phyloP scores from a whole-genome alignment of 2,888 invertebrate species.

The Drosophila emarginata region DNA sequence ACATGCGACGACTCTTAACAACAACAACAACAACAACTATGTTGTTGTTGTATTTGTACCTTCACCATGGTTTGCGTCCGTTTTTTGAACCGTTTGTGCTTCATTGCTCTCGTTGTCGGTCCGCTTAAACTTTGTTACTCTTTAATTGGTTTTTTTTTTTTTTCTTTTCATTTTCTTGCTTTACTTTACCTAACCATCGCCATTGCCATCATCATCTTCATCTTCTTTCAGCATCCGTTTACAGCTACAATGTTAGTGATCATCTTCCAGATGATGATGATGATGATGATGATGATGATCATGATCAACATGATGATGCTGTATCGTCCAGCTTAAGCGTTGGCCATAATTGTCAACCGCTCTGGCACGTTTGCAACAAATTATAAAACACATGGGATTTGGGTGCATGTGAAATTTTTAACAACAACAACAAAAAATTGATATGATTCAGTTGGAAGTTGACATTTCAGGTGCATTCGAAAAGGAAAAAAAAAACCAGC shows the following conservation, averaged over 20 bases:
- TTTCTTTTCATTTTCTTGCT: constrained; percentile 31
- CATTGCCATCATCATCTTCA: constrained; percentile 30
- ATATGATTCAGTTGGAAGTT: constrained; percentile 11
- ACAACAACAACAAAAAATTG: constrained; percentile 12
- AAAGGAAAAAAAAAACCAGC: background rate
- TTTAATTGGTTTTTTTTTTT: constrained; percentile 73
- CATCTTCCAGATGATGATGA: constrained; percentile 16
- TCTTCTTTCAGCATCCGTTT: constrained; percentile 71
- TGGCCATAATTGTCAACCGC: constrained; percentile 72
- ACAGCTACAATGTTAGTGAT: constrained; percentile 5
- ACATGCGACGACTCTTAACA: constrained; percentile 60
- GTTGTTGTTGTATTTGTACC: constrained; percentile 52
- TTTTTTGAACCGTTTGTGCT: constrained; percentile 64
- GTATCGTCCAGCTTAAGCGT: constrained; percentile 49
- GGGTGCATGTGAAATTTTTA: constrained; percentile 13
- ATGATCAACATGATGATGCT: constrained; percentile 55
- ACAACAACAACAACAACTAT: background rate
- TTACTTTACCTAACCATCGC: constrained; percentile 12
- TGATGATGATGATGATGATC: constrained; percentile 30
- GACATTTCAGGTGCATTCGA: constrained; percentile 11
- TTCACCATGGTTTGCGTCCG: constrained; percentile 67
- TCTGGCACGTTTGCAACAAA: constrained; percentile 70
- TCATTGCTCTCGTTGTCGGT: constrained; percentile 68
- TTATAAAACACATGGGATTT: constrained; percentile 61
- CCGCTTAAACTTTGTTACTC: constrained; percentile 74